A percentile compares a stretch with the other conserved stretches of the same genome.
phyloP scores from a whole-genome alignment of 2,113 vertebrate species.

The Ondatra zibethicus region DNA sequence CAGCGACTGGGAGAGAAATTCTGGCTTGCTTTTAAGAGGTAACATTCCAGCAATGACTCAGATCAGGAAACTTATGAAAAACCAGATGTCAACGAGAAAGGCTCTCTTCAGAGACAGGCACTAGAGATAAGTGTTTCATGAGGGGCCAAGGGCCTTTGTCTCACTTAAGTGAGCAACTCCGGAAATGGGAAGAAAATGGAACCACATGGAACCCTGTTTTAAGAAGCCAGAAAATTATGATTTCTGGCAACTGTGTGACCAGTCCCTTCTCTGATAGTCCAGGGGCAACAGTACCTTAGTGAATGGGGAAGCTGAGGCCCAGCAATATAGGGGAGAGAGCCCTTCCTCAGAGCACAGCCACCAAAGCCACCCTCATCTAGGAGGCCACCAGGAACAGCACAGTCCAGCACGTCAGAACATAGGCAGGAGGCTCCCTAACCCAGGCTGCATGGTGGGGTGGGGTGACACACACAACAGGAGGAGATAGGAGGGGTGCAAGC shows the following conservation, averaged over 20 bases:
- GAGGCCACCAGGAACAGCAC: accelerated
- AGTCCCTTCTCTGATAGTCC: neutral
- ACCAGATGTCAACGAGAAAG: neutral
- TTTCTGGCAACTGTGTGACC: accelerated
- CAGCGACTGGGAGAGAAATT: neutral
- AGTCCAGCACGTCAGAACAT: too few species aligned
- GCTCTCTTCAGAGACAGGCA: neutral
- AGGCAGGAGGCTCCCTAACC: neutral
- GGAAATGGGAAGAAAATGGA: neutral
- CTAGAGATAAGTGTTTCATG: neutral
- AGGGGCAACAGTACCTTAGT: neutral
- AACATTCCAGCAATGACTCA: neutral
- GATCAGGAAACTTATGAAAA: neutral
- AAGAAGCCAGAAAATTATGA: neutral
- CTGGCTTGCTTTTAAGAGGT: neutral
- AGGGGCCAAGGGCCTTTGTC: neutral
- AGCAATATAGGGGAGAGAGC: neutral
- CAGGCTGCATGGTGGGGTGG: neutral
- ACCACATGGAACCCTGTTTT: neutral
- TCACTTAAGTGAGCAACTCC: neutral
- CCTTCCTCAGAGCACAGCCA: neutral
- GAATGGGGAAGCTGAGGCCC: neutral
- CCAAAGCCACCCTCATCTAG: neutral
- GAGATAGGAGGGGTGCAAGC: neutral
- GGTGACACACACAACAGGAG: accelerated